Evolutionary conservation across 2,888 invertebrate species (phyloP), one percentile per base, ranked within the genome.

Genomic region (Pammene aurita): DNA sequence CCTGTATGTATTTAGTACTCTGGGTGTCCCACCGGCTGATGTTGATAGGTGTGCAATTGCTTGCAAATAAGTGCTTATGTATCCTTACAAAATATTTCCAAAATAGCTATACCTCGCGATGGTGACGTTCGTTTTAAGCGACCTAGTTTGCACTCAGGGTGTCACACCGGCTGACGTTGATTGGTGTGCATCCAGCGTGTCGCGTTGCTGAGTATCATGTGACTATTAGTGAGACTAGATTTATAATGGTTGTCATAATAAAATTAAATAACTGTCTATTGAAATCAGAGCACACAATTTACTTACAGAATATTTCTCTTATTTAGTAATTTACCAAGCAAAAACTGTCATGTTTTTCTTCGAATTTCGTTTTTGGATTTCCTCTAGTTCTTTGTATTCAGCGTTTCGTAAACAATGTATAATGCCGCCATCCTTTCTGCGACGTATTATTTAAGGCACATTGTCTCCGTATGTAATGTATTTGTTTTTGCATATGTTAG

Each of bases 351-450:
- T 52, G 18, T 64, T 58, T 35, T 52, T 42, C 14, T 63, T 50
- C 34, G 35, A 52, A 58, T 57, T 46, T 46, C 52, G 63, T 52
- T 63, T 68, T 57, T 63, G 52, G 11, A 44, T 52, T 52, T 46
- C 50, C 6, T 44, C 42, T 56, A 38, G 42, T 54, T 35, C 57
- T 64, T 57, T 50, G 26, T 46, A 35, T 54, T 64, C 64, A 54
- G 58, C 58, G 46, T 46, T 64, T 68, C 26, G 54, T 38, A 44
- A 61, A 63, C 68, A 44, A 57, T 41, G 34, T 56, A 63, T 62
- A 56, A 35, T 35, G 56, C 35, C 62, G n/a, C 55, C 44, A 62
- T 61, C 38, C 56, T 42, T 68, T 57, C 16, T 34, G 18, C 41
- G n/a, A 44, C 42, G 52, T 52, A 35, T 52, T 67, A 56, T 62